These are phyloP conservation scores for Dioctria rufipes DNA, from an alignment of 2,888 invertebrate genomes.

Conservation along the genomic window DNA sequence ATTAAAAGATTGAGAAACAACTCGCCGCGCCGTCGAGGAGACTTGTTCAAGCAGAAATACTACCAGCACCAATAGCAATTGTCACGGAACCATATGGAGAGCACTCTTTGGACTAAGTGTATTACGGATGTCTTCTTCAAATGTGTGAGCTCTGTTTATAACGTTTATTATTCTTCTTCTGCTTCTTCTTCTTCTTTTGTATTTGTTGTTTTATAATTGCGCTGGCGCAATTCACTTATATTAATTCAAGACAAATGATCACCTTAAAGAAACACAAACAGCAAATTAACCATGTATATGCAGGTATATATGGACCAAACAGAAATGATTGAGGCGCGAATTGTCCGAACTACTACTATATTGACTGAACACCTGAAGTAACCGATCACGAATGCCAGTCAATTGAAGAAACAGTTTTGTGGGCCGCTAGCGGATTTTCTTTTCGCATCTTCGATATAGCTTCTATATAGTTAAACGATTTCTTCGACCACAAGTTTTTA, in stretches of 20 bases:
- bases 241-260: neutral
- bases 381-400: constrained; percentile 68
- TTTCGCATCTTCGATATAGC: constrained; percentile 26
- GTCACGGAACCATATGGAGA: constrained; percentile 45
- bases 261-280: too few species aligned
- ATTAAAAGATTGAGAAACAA: constrained; percentile 33
- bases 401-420: constrained; percentile 55
- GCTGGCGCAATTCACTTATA: too few species aligned
- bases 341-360: constrained; percentile 63
- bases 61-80: constrained; percentile 48
- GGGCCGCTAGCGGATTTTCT: constrained; percentile 56
- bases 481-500: constrained; percentile 41
- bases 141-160: neutral
- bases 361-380: constrained; percentile 67
- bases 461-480: constrained; percentile 1
- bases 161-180: neutral
- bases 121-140: neutral
- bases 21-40: neutral
- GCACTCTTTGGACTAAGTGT: neutral
- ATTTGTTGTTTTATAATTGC: too few species aligned
- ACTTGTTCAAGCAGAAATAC: constrained; percentile 36
- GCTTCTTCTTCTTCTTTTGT: too few species aligned
- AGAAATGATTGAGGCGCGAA: constrained; percentile 52
- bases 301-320: constrained; percentile 2
- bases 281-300: too few species aligned